Conservation (phyloP, 2,888 invertebrate genomes). For the Platypus cylindrus region DNA sequence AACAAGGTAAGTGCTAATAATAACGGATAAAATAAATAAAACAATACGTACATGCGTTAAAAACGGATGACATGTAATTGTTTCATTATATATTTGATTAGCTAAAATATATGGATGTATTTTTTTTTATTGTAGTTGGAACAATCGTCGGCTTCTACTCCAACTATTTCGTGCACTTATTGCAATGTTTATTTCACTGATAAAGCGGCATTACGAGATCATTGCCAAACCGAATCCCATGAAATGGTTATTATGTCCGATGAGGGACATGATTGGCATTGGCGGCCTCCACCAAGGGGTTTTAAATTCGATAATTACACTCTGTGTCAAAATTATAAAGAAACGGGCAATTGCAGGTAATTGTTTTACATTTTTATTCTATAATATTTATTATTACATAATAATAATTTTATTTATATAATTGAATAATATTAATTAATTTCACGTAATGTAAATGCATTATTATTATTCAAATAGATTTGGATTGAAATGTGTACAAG, state of each 20-base stretch:
- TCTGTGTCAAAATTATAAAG: constrained; percentile 46
- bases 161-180: constrained; percentile 38
- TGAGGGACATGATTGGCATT: constrained; percentile 55
- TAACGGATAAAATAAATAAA: too few relatives aligned
- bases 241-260: constrained; percentile 50
- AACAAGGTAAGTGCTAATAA: constrained; percentile 14
- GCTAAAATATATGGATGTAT: too few relatives aligned
- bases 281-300: constrained; percentile 56
- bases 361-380: not conserved
- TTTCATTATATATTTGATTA: too few relatives aligned
- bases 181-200: constrained; percentile 44
- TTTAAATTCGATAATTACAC: constrained; percentile 50
- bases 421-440: too few relatives aligned
- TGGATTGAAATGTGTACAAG: constrained; percentile 60
- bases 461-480: constrained; percentile 26
- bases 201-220: constrained; percentile 41
- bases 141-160: too few relatives aligned
- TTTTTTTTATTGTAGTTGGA: too few relatives aligned
- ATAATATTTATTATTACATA: too few relatives aligned
- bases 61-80: too few relatives aligned
- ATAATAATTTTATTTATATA: too few relatives aligned
- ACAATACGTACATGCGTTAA: too few relatives aligned
- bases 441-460: not conserved
- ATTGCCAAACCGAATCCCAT: constrained; percentile 50
- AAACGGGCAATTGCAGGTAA: constrained; percentile 43